Percentiles rank a stretch among this genome's conserved stretches.
Conservation (phyloP, 2,797 vertebrate genomes). For the Vipera ursinii region DNA sequence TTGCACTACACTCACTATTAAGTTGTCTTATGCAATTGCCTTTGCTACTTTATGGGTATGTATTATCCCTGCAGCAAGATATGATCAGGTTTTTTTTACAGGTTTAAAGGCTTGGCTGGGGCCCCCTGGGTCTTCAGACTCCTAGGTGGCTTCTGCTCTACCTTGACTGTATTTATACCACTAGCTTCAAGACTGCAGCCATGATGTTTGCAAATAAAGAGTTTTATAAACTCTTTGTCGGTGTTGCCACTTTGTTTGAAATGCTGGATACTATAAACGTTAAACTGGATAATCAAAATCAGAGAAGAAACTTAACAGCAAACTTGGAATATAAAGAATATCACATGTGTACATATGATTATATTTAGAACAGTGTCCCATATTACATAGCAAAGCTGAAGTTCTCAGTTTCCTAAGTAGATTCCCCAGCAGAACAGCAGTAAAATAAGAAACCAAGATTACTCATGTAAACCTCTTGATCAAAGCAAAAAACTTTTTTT, state of each 20-base stretch:
- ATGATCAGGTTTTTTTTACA: background rate
- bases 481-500: conserved; percentile 1
- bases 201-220: background rate
- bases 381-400: background rate
- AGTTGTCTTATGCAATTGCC: background rate
- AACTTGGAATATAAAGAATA: conserved; percentile 41
- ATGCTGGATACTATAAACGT: background rate
- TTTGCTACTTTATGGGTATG: background rate
- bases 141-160: background rate
- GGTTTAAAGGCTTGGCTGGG: background rate
- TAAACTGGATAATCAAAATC: conserved; percentile 41
- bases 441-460: background rate
- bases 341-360: background rate
- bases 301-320: conserved; percentile 41
- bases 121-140: background rate
- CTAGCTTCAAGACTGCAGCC: background rate
- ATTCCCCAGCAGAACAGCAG: background rate
- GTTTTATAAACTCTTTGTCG: background rate
- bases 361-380: background rate
- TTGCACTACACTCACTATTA: background rate
- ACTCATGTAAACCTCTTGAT: background rate
- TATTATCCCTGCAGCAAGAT: background rate
- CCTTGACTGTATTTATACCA: background rate
- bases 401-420: background rate
- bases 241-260: conserved; percentile 16